Percentiles rank a stretch among this genome's conserved stretches.
phyloP scores from a whole-genome alignment of 2,797 vertebrate species.

The Brachyrhaphis roseni region DNA sequence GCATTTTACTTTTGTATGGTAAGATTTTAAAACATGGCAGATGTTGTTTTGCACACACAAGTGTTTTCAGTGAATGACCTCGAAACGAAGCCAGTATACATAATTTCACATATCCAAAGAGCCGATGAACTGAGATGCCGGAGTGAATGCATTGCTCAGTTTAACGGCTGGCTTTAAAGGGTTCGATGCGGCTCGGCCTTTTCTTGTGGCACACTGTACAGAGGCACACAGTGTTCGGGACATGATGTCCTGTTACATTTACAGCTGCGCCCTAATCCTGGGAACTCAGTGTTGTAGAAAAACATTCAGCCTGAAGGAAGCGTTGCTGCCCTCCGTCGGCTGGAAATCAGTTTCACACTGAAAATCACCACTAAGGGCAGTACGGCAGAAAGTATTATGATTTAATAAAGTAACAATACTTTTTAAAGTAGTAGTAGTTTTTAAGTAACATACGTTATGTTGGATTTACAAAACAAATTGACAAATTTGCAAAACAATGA shows the following conservation, averaged over 20 bases:
- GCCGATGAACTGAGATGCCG: neutral
- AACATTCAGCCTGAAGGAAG: slow-evolving; percentile 7
- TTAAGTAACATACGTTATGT: neutral
- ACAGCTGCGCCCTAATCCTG: slow-evolving; percentile 26
- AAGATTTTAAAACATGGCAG: neutral
- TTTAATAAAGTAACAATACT: neutral
- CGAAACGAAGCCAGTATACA: neutral
- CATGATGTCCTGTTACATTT: slow-evolving; percentile 51
- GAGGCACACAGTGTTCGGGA: slow-evolving; percentile 53
- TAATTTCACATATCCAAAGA: neutral
- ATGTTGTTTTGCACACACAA: neutral
- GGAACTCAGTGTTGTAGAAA: slow-evolving; percentile 7
- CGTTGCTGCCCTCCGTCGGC: slow-evolving; percentile 37
- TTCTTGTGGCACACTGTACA: slow-evolving; percentile 10
- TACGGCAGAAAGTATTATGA: neutral
- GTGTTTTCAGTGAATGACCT: neutral
- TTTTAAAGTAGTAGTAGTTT: neutral
- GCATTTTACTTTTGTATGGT: neutral
- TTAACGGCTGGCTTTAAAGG: neutral
- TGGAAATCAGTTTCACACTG: neutral
- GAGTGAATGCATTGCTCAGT: too few relatives aligned
- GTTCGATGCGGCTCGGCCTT: neutral
- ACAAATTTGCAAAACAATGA: neutral
- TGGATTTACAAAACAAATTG: neutral
- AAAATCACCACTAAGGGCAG: neutral